Conservation (phyloP, 2,888 invertebrate genomes). For the Odontomyia ornata region DNA sequence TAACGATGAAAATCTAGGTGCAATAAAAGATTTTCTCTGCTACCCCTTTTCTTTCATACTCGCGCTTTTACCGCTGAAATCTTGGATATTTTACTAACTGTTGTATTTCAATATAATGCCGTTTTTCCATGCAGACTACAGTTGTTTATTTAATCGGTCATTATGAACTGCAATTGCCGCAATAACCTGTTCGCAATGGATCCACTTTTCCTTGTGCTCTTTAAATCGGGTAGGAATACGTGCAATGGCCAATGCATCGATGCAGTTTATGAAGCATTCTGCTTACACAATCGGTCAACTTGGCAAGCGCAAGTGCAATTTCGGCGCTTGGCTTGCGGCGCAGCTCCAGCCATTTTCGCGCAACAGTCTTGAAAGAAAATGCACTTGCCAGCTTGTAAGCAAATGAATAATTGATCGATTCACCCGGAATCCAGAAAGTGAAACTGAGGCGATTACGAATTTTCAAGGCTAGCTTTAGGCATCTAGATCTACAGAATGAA, state of each 20-base stretch:
- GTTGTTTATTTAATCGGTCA: not conserved
- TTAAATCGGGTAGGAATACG: not conserved
- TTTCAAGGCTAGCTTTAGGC: no score
- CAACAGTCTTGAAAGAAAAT: not conserved
- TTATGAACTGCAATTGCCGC: not conserved
- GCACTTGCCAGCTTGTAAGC: no score
- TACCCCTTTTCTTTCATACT: no score
- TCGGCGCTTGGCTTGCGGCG: no score
- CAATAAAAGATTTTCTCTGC: no score
- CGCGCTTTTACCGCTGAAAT: no score
- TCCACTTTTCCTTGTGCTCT: not conserved
- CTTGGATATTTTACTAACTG: no score
- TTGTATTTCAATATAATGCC: no score
- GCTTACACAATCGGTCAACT: not conserved
- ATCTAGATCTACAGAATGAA: no score
- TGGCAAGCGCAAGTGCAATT: not conserved
- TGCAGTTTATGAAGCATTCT: not conserved
- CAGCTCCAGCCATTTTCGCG: not conserved
- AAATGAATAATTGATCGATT: no score
- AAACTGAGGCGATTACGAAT: not conserved
- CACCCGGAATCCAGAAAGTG: not conserved
- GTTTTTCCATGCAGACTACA: no score
- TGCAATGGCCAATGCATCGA: not conserved
- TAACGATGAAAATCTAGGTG: no score
- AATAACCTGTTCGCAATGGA: not conserved